These are phyloP conservation scores for Lysandra coridon DNA, from an alignment of 2,888 invertebrate species.

Conservation along the genomic window DNA sequence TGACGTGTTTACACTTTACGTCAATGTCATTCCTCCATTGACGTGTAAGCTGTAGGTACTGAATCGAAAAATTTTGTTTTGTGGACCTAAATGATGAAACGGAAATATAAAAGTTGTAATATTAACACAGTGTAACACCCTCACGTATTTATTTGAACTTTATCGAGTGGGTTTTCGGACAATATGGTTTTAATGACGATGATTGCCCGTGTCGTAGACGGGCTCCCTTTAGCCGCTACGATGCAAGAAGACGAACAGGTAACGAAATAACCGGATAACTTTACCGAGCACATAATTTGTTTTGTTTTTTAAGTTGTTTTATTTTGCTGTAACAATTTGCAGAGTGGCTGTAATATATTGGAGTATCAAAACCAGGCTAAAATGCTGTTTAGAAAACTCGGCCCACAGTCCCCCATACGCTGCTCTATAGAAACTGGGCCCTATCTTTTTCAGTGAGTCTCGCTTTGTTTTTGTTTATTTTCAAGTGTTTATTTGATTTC, in stretches of 20 bases:
- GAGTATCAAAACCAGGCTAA: conserved; percentile 99
- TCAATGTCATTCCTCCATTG: conserved; percentile 46
- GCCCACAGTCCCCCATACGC: conserved; percentile 92
- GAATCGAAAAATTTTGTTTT: conserved; percentile 51
- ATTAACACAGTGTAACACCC: conserved; percentile 40
- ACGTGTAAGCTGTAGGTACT: conserved; percentile 55
- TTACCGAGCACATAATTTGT: conserved; percentile 37
- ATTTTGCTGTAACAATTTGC: conserved; percentile 65
- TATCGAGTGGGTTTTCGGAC: conserved; percentile 47
- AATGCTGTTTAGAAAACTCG: conserved; percentile 97
- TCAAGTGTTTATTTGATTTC: conserved; percentile 43
- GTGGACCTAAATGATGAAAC: conserved; percentile 62
- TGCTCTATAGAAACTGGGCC: conserved; percentile 98
- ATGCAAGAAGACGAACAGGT: conserved; percentile 99
- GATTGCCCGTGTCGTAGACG: conserved; percentile 97
- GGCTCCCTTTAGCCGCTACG: conserved; percentile 96
- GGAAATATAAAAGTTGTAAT: conserved; percentile 55
- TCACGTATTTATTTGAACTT: conserved; percentile 48
- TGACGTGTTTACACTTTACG: conserved; percentile 69
- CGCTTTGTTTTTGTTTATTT: conserved; percentile 51
- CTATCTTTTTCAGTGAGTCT: conserved; percentile 97
- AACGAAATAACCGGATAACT: conserved; percentile 40
- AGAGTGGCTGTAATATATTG: conserved; percentile 95
- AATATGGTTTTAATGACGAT: conserved; percentile 98
- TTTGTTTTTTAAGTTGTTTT: conserved; percentile 48